Evolutionary conservation across 2,888 invertebrate species (phyloP), one percentile per base, ranked within the genome.

Genomic region (Balanococcus diminutus): DNA sequence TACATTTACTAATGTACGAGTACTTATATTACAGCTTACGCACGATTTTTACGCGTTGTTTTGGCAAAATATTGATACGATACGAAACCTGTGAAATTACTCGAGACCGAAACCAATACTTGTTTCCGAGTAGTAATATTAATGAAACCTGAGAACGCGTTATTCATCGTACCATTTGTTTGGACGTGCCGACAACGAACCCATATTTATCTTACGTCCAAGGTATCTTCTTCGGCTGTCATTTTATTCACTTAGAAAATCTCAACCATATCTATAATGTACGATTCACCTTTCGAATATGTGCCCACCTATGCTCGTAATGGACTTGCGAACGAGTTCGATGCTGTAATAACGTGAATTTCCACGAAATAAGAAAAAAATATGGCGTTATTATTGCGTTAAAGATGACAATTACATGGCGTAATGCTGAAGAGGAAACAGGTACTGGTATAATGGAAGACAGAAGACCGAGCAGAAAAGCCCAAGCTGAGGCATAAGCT

Each of bases 181-280:
- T 31, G 72, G 31, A 72, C 72, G 72, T 28, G 72, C 72, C 72
- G 72, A 31, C 56, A 3, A 56, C 4, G 8, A 56, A 56, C 56
- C 56, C 56, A 31, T 72, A 72, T 72, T 72, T 72, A 72, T 72
- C 72, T 72, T 72, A 56, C 19, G 56, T 14, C 9, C 16, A 11
- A 5, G 5, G 28, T 25, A 72, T 72, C 72, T 72, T 72, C 31
- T 42, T 42, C 42, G 72, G 72, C 72, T 72, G 72, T 72, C 72
- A 72, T 72, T 72, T 31, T 72, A 72, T 72, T 72, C 72, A 72
- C 72, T 72, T 28, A 31, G 22, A 46, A 56, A 56, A 56, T 56
- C 56, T 22, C 56, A 22, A 22, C 56, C 19, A 22, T 56, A 56
- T 56, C 56, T 42, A 42, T 42, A 11, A 1, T n/a, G 2, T 42